A percentile compares a stretch with the other conserved stretches of the same genome.
phyloP scores from a whole-genome alignment of 1,140 invertebrate genomes.

The Gonioctena quinquepunctata region DNA sequence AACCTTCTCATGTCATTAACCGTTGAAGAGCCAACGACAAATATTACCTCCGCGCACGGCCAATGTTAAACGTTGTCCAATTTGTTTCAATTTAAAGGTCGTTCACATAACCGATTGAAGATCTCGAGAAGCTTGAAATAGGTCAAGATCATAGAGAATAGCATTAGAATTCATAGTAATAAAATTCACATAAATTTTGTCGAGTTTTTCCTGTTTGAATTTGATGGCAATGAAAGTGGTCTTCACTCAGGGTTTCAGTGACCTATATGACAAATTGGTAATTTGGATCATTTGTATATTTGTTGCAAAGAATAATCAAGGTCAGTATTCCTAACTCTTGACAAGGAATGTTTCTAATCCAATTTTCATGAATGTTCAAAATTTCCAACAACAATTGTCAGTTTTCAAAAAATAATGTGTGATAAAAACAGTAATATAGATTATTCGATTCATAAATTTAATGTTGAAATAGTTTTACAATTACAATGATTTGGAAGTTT shows the following conservation, averaged over 20 bases:
- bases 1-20: conserved; percentile 12
- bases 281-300: background rate
- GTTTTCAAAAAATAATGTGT: too few relatives aligned
- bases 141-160: conserved; percentile 24
- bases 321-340: too few relatives aligned
- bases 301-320: too few relatives aligned
- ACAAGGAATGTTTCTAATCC: too few relatives aligned
- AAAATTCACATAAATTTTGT: conserved; percentile 10
- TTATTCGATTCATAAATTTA: too few relatives aligned
- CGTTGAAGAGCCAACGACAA: background rate
- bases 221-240: background rate
- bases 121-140: conserved; percentile 16
- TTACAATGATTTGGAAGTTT: too few relatives aligned
- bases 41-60: background rate
- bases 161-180: background rate
- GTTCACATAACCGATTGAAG: conserved; percentile 16
- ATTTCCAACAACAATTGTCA: too few relatives aligned
- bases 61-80: conserved; percentile 23
- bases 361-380: too few relatives aligned
- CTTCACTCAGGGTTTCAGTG: background rate
- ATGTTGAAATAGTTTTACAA: too few relatives aligned
- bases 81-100: conserved; percentile 24
- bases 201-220: background rate
- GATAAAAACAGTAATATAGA: too few relatives aligned
- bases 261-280: background rate